phyloP scores from a whole-genome alignment of 1,140 invertebrate genomes.

The Saccostrea echinata region DNA sequence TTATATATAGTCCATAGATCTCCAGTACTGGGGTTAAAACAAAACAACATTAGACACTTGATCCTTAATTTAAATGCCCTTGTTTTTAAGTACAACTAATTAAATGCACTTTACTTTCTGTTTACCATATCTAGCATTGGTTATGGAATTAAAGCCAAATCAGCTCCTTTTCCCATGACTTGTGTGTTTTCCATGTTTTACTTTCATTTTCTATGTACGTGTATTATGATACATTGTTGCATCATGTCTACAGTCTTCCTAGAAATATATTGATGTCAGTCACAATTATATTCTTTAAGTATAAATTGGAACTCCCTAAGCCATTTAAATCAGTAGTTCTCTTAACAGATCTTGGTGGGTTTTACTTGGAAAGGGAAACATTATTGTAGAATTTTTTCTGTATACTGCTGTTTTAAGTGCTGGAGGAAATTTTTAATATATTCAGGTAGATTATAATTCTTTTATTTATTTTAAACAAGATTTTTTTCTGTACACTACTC shows the following conservation, averaged over 20 bases:
- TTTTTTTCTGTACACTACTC: too few relatives aligned
- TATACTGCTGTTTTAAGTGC: too few relatives aligned
- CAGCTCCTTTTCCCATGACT: not conserved
- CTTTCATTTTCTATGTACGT: not conserved
- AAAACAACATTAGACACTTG: too few relatives aligned
- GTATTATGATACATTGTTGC: not conserved
- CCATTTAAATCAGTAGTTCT: too few relatives aligned
- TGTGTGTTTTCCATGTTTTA: not conserved
- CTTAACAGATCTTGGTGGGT: too few relatives aligned
- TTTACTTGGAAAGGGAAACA: too few relatives aligned
- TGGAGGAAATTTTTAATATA: too few relatives aligned
- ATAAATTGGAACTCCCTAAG: not conserved
- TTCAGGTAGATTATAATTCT: too few relatives aligned
- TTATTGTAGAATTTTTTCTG: too few relatives aligned
- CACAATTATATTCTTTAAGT: not conserved
- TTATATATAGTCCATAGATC: too few relatives aligned
- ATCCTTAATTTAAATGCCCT: not conserved
- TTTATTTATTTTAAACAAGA: too few relatives aligned
- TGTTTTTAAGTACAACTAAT: not conserved
- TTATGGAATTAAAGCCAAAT: not conserved
- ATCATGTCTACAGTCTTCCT: not conserved
- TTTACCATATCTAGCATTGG: not conserved
- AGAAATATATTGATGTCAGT: slow-evolving; percentile 1
- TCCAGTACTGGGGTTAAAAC: too few relatives aligned
- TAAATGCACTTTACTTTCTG: not conserved